Base-by-base conservation (phyloP, 2,113 vertebrate species). In the Sterrhoptilus dennistouni region DNA sequence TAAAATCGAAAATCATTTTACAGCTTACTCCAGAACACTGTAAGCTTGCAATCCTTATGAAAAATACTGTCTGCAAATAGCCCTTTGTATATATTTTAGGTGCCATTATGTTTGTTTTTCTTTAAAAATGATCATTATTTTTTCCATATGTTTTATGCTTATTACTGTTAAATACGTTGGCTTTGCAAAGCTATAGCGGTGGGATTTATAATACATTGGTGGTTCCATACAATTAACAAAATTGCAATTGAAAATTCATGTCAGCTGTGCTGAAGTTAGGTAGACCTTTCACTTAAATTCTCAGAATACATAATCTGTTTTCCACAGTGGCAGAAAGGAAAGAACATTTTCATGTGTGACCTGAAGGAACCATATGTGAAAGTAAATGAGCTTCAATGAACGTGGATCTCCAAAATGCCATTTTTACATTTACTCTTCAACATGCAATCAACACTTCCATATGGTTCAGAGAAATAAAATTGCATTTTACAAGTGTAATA, bases 1-100 rank as follows among this genome's bases (percentile, higher is more conserved):
- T 95, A 91, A 89, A 85, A 81, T 44, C 12, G 11, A 89, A 92
- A 90, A 91, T 87, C 20, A 89, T 81, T 89, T 93, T 72, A 71
- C n/a, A 16, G 42, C 79, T 96, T 89, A 68, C n/a, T 87, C 83
- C 49, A 72, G 31, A 61, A 85, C 31, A 52, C 23, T 54, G 9
- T 72, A 85, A 89, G 24, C 36, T 82, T 56, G 36, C 84, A 71
- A 53, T 87, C 38, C 33, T 68, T 65, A 60, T 22, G 24, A 84
- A 76, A 72, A 93, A 87, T 56, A 68, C 53, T 45, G 8, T 65
- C 65, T 85, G 87, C 87, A 93, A 96, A 87, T 85, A 91, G 16
- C 25, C 83, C n/a, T 85, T 76, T 79, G 9, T 87, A 17, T 76
- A 53, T 79, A 61, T 84, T 85, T 18, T 59, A 83, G 63, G 21